A percentile compares a stretch with the other conserved stretches of the same genome.
Evolutionary conservation across 1,140 invertebrate species (phyloP).

Genomic region (Belonocnema kinseyi): DNA sequence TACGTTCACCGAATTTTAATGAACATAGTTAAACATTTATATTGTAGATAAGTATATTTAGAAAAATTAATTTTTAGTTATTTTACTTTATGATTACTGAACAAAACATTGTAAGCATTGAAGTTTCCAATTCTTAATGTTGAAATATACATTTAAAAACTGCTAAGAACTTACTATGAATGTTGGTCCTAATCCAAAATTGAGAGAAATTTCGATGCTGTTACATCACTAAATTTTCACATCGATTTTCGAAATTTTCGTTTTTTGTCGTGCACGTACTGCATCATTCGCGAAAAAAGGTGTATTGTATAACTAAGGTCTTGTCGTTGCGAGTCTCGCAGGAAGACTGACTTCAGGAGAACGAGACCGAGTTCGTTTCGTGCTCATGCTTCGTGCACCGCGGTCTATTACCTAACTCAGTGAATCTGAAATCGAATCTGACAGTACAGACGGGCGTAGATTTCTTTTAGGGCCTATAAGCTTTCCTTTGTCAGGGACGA

Average conservation of each 20-base stretch:
- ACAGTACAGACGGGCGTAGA: background rate
- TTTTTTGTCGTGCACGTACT: conserved; percentile 35
- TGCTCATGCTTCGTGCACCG: conserved; percentile 45
- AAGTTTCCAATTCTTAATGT: background rate
- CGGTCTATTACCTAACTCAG: conserved; percentile 53
- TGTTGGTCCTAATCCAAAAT: conserved; percentile 42
- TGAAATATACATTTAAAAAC: background rate
- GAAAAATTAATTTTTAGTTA: too few species aligned
- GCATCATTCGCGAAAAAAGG: conserved; percentile 38
- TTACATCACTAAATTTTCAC: conserved; percentile 34
- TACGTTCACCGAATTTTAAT: too few species aligned
- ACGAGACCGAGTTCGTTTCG: conserved; percentile 44
- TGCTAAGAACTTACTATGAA: conserved; percentile 40
- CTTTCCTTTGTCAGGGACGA: background rate
- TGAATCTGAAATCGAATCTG: conserved; percentile 43
- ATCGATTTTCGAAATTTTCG: background rate
- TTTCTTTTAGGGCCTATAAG: too few species aligned
- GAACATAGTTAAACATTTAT: too few species aligned
- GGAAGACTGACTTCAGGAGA: conserved; percentile 50
- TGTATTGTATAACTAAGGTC: conserved; percentile 33
- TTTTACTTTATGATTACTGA: too few species aligned
- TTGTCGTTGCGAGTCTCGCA: conserved; percentile 51
- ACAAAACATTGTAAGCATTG: too few species aligned
- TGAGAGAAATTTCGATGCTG: background rate
- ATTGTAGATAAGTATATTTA: too few species aligned